phyloP scores from a whole-genome alignment of 2,888 invertebrate species.

The Ormyrus nitidulus region DNA sequence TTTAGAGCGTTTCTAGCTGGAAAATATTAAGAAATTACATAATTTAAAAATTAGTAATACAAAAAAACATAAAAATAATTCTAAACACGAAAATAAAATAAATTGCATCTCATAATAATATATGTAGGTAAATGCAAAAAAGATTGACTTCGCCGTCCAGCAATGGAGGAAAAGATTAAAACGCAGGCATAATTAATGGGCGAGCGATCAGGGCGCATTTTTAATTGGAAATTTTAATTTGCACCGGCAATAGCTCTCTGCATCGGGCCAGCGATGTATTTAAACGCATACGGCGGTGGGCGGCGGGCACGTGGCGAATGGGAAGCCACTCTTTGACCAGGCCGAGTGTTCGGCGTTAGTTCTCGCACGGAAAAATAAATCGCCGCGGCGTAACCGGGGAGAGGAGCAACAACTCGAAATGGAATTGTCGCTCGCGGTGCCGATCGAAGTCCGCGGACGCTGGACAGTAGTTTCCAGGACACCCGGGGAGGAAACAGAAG shows the following conservation, averaged over 20 bases:
- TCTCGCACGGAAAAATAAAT: conserved; percentile 68
- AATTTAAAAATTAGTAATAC: neutral
- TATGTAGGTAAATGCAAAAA: neutral
- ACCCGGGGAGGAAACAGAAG: conserved; percentile 55
- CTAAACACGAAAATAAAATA: neutral
- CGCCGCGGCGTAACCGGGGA: conserved; percentile 58
- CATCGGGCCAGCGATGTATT: neutral
- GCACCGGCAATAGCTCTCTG: neutral
- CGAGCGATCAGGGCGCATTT: neutral
- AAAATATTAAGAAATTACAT: too few species aligned
- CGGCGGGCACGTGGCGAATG: neutral
- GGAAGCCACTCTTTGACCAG: conserved; percentile 12
- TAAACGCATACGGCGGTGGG: neutral
- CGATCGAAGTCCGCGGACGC: neutral
- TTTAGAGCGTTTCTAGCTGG: too few species aligned
- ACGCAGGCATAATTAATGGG: neutral
- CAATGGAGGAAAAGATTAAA: neutral
- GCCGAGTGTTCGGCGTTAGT: conserved; percentile 63
- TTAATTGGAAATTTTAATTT: conserved; percentile 39
- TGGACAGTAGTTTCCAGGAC: conserved; percentile 62
- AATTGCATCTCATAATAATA: neutral
- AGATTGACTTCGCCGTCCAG: neutral
- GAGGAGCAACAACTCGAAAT: conserved; percentile 32
- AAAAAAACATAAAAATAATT: neutral
- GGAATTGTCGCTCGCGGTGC: conserved; percentile 53